Conservation (phyloP, 2,888 invertebrate genomes). For the Epistrophe grossulariae region DNA sequence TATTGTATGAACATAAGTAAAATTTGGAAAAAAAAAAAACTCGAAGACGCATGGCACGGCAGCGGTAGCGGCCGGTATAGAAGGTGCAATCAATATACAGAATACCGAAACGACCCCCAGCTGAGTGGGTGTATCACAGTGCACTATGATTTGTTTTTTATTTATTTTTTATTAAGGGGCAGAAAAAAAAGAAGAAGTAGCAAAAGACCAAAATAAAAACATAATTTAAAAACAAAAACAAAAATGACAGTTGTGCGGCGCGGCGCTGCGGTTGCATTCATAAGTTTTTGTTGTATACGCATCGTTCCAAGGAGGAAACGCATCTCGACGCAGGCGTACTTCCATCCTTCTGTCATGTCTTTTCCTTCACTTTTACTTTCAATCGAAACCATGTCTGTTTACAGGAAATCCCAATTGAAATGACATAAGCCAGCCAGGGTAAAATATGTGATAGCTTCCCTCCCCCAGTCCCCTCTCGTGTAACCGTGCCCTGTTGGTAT, state of each 20-base stretch:
- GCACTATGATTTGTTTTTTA: background rate
- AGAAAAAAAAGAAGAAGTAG: conserved; percentile 34
- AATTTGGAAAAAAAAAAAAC: background rate
- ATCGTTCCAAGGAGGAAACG: conserved; percentile 65
- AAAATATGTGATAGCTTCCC: conserved; percentile 23
- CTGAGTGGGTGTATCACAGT: conserved; percentile 23
- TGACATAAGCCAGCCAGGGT: conserved; percentile 66
- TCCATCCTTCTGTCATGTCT: conserved; percentile 43
- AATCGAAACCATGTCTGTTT: conserved; percentile 67
- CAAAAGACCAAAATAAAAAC: conserved; percentile 52
- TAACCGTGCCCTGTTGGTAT: background rate
- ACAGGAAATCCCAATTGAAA: conserved; percentile 74
- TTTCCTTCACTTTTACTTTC: conserved; percentile 67
- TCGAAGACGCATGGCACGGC: background rate
- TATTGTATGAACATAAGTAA: background rate
- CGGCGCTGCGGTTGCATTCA: background rate
- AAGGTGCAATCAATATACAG: conserved; percentile 20
- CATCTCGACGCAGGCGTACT: conserved; percentile 71
- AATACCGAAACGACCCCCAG: conserved; percentile 45
- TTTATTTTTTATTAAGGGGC: background rate
- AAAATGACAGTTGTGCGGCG: conserved; percentile 59
- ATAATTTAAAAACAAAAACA: conserved; percentile 11
- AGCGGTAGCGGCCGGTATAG: background rate
- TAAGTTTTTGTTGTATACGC: conserved; percentile 44
- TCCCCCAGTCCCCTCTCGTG: too few species aligned